A percentile compares a stretch with the other conserved stretches of the same genome.
phyloP scores from a whole-genome alignment of 2,797 vertebrate genomes.

The Melanotaenia parkinsoni region DNA sequence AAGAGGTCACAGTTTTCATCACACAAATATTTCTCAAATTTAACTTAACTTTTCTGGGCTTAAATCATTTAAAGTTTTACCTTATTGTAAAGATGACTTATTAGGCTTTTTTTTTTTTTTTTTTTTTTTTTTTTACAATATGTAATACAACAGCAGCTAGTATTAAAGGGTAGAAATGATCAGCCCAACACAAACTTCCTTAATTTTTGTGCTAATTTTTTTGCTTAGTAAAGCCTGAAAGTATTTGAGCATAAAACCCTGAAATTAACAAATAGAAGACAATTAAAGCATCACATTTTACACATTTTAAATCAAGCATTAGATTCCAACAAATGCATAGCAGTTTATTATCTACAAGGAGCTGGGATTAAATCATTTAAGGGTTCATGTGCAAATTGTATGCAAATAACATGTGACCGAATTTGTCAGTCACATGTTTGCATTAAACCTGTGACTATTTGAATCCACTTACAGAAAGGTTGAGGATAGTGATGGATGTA shows the following conservation, averaged over 20 bases:
- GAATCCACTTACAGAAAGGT: not conserved
- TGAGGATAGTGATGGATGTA: constrained; percentile 34
- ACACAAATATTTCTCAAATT: not conserved
- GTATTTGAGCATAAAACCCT: not conserved
- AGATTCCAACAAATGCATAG: not conserved
- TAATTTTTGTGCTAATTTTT: not conserved
- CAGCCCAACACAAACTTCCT: no score
- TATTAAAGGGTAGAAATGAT: no score
- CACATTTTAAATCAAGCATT: not conserved
- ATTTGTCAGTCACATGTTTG: not conserved
- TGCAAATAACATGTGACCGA: no score
- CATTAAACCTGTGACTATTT: not conserved
- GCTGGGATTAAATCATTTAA: not conserved
- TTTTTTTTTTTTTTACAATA: no score
- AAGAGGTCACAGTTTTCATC: no score
- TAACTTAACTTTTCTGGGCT: not conserved
- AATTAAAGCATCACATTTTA: not conserved
- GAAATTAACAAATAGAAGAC: no score
- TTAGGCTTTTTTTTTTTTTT: no score
- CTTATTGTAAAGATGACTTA: no score
- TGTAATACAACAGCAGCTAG: no score
- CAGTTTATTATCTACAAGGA: not conserved
- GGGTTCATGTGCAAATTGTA: not conserved
- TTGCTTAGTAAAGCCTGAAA: not conserved
- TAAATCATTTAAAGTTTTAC: not conserved